Evolutionary conservation across 1,140 invertebrate genomes (phyloP), one percentile per base, ranked within the genome.

Genomic region (Bactericera cockerelli): DNA sequence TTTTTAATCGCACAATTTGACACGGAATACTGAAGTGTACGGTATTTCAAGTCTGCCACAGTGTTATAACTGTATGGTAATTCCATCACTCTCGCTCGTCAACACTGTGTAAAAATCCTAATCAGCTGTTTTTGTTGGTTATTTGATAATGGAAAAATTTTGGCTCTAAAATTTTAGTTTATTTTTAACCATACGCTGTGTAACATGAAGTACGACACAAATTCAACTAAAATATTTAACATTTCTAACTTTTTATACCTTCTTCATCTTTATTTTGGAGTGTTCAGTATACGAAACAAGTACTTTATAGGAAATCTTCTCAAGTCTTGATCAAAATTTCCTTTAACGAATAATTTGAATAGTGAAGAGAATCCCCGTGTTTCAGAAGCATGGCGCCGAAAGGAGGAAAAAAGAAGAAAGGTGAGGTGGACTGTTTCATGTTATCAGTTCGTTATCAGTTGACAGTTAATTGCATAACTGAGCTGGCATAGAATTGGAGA

Each of bases 251-350:
- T 63, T 65, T 55, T 59, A n/a, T 62, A 62, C 42, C 36, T 28
- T 53, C 62, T 59, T 24, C 28, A 61, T 64, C 63, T 62, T 58
- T 33, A 63, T 58, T 60, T 60, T 56, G 55, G 59, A 59, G 62
- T 62, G 33, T 63, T 64, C 57, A 65, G 59, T 63, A 64, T 65
- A 62, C 60, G 64, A 57, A 61, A 62, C 57, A 63, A 54, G 61
- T 62, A 60, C 58, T 61, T 39, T 65, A 65, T 58, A 62, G 55
- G 36, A 59, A 62, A 61, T 61, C 61, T 60, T 63, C 63, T 65
- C 60, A 31, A 60, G 58, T 66, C 65, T 66, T 66, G 65, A 66
- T 66, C 56, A 61, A 65, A 49, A 49, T 19, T 49, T n/a, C 42
- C 22, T 3, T 49, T 22, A 6, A 10, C 22, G 19, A 49, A 4